These are phyloP conservation scores for Hydriomena furcata DNA, from an alignment of 2,888 invertebrate species.

Conservation along the genomic window DNA sequence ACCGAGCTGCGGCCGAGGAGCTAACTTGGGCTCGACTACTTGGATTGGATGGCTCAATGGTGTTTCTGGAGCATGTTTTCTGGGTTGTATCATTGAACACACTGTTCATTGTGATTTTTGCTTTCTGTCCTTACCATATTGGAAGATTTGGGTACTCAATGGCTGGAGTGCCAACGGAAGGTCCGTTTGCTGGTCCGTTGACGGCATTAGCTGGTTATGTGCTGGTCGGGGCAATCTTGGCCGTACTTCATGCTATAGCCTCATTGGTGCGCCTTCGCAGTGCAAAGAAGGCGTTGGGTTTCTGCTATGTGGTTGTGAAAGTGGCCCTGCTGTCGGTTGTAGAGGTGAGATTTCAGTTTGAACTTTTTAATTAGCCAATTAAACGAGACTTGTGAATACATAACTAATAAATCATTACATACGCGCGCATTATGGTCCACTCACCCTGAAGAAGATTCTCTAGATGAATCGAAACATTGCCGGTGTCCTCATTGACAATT, in stretches of 20 bases:
- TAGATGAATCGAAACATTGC: too few species aligned
- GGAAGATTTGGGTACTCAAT: constrained; percentile 92
- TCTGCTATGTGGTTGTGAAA: constrained; percentile 95
- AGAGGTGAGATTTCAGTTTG: constrained; percentile 81
- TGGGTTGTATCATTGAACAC: constrained; percentile 99
- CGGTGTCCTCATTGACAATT: too few species aligned
- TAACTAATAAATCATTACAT: too few species aligned
- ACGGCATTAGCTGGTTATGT: constrained; percentile 97
- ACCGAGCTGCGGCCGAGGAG: constrained; percentile 98
- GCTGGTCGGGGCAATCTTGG: constrained; percentile 91
- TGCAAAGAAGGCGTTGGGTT: constrained; percentile 93
- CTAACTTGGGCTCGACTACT: constrained; percentile 98
- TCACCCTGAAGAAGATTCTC: too few species aligned
- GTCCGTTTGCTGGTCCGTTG: constrained; percentile 96
- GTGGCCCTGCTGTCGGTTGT: constrained; percentile 97
- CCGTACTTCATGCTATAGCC: constrained; percentile 92
- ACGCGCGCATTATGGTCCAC: too few species aligned
- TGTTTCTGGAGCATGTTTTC: constrained; percentile 99
- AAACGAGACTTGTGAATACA: too few species aligned
- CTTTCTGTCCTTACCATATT: constrained; percentile 98
- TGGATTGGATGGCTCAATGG: constrained; percentile 97
- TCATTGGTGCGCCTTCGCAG: constrained; percentile 91
- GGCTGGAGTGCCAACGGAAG: constrained; percentile 77
- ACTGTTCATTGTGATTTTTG: constrained; percentile 97
- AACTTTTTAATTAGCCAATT: too few species aligned